Base-by-base conservation (phyloP, 2,113 vertebrate species). In the Gavia stellata region DNA sequence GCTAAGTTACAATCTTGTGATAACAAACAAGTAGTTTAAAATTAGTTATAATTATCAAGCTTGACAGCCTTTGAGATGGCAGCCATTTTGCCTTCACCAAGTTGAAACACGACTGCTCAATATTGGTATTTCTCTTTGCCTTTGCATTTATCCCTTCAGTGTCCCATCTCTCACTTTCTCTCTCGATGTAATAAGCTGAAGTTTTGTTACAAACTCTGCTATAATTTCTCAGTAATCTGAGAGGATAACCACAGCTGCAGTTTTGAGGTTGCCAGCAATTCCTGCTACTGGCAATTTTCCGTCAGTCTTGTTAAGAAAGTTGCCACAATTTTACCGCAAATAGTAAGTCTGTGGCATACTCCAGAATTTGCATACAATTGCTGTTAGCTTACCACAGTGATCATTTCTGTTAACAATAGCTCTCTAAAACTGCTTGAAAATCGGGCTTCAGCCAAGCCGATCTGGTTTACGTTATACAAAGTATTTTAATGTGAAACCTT, bases 321-420 rank as follows among this genome's bases (percentile, higher is more conserved):
- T 97, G 93, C 96, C 97, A 95, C 96, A 97, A 95, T 87, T 96
- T 96, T 93, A 97, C 97, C 97, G 95, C 98, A 97, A 98, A 96
- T 81, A 96, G 77, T 88, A 95, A 97, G 85, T 72, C 94, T 97
- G 93, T 97, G 98, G 94, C 85, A 96, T 92, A 80, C 77, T 96
- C 74, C 92, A 94, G 95, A 97, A 97, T 97, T 98, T 97, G 96
- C 95, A 98, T 97, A 98, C 95, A 97, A 96, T 97, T 97, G 97
- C 63, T 20, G 2, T 90, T 93, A 96, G 77, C 83, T 93, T 90
- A 93, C 94, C 83, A 91, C 94, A 97, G 79, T 66, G 84, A 91
- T 94, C 73, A 58, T 96, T 96, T 93, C 91, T 93, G 73, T 92
- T 97, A 96, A 98, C 93, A 98, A 97, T 89, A 95, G 73, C n/a